phyloP scores from a whole-genome alignment of 2,113 vertebrate genomes.

The Myotis brandtii region DNA sequence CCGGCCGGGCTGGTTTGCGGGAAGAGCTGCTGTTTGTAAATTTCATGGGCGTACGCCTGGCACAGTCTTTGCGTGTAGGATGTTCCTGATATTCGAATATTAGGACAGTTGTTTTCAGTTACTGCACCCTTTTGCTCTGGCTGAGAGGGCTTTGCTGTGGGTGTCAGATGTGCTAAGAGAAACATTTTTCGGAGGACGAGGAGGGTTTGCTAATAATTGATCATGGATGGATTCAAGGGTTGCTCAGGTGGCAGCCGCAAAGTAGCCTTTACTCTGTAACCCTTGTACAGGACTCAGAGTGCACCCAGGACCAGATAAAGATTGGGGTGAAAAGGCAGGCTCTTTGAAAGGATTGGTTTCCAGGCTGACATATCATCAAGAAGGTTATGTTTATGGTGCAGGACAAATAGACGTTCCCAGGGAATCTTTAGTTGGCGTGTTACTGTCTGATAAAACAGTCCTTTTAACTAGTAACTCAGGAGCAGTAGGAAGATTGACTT shows the following conservation, averaged over 20 bases:
- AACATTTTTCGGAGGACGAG: neutral
- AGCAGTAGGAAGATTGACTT: neutral
- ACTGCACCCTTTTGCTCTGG: neutral
- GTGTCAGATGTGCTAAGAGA: neutral
- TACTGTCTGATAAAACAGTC: neutral
- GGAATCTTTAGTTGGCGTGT: neutral
- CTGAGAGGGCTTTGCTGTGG: neutral
- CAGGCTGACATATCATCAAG: neutral
- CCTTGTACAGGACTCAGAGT: constrained; percentile 24
- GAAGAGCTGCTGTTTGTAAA: neutral
- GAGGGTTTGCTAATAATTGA: neutral
- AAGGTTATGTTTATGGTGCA: constrained; percentile 10
- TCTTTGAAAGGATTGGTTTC: neutral
- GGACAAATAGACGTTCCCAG: neutral
- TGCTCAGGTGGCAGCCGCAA: neutral
- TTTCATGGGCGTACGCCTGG: neutral
- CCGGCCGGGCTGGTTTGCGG: neutral
- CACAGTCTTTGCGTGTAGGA: neutral
- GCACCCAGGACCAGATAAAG: neutral
- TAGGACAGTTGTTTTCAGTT: neutral
- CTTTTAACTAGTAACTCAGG: neutral
- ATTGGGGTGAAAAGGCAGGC: neutral
- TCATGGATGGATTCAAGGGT: neutral
- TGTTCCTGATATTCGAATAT: neutral
- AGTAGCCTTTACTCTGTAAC: constrained; percentile 30